phyloP scores from a whole-genome alignment of 53 echinoderm and acorn worm species.

The Mesocentrotus franciscanus region DNA sequence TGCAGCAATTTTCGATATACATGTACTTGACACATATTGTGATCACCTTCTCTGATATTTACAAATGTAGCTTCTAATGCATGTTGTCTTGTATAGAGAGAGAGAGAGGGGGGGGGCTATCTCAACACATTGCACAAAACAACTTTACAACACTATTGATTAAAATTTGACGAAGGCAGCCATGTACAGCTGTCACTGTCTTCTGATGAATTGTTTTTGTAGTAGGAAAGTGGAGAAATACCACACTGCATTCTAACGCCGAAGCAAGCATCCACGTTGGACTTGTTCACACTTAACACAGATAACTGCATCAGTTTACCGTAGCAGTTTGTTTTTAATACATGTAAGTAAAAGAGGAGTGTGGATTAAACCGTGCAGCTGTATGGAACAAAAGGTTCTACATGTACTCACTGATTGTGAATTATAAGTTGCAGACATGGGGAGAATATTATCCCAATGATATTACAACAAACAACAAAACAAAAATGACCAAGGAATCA shows the following conservation, averaged over 20 bases:
- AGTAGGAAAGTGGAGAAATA: background rate
- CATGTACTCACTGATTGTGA: too few relatives aligned
- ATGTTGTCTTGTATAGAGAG: too few relatives aligned
- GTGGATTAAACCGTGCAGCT: too few relatives aligned
- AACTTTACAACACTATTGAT: background rate
- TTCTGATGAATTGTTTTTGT: background rate
- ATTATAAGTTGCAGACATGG: too few relatives aligned
- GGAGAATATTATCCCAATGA: too few relatives aligned
- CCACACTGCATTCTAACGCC: background rate
- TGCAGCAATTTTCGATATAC: background rate
- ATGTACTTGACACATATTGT: background rate
- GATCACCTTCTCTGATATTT: background rate
- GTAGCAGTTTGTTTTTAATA: too few relatives aligned
- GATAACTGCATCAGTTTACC: too few relatives aligned
- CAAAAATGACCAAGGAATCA: background rate
- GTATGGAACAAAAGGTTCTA: too few relatives aligned
- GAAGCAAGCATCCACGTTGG: background rate
- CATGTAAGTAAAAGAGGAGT: too few relatives aligned
- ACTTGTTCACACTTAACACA: too few relatives aligned
- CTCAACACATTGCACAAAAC: background rate
- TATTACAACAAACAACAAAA: too few relatives aligned
- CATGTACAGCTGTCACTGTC: conserved; percentile 2
- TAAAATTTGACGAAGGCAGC: background rate
- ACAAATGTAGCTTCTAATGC: background rate
- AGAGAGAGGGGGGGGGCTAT: background rate